Base-by-base conservation (phyloP, 2,888 invertebrate species). In the Laothoe populi region DNA sequence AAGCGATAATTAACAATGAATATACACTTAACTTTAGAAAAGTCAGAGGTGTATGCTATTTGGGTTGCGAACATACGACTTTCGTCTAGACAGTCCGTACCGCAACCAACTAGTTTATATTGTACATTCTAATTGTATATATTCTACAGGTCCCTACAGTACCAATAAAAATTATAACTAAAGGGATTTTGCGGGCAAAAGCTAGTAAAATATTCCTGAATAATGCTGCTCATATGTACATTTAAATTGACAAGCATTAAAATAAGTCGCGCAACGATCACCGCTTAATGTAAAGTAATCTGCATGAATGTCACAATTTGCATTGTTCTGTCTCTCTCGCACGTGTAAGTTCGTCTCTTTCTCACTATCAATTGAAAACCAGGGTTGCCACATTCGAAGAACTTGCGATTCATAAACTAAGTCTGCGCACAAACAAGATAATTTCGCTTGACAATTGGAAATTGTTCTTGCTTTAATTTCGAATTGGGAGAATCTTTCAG, bases 391-490 rank as follows among this genome's bases (percentile, higher is more conserved):
- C 31, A 16, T 46, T n/a, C 31, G 31, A 35, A 35, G 31, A 53
- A 31, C 49, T 35, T 31, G 10, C 10, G 31, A 19, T 49, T 31
- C 31, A 49, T 53, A n/a, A 35, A 53, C 53, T 11, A 10, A 26
- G 48, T 48, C 48, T 48, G 48, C 53, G 16, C 53, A 31, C 31
- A 53, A 35, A 53, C 53, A 31, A 19, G 19, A 35, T 53, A 31
- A 53, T 53, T 53, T 35, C 31, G 31, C 53, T 31, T 53, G 31
- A 35, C 53, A 19, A 4, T 53, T 23, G n/a, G 13, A 48, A 26
- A 53, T 53, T 53, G 53, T 53, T 53, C 19, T 35, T 26, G 35
- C 35, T 53, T 53, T 53, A 35, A 53, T 53, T 53, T 31, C 19
- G 53, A 53, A 19, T 16, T 35, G 10, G 21, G 13, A 11, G 24